Base-by-base conservation (phyloP, 1,140 invertebrate genomes). In the Bombus impatiens region DNA sequence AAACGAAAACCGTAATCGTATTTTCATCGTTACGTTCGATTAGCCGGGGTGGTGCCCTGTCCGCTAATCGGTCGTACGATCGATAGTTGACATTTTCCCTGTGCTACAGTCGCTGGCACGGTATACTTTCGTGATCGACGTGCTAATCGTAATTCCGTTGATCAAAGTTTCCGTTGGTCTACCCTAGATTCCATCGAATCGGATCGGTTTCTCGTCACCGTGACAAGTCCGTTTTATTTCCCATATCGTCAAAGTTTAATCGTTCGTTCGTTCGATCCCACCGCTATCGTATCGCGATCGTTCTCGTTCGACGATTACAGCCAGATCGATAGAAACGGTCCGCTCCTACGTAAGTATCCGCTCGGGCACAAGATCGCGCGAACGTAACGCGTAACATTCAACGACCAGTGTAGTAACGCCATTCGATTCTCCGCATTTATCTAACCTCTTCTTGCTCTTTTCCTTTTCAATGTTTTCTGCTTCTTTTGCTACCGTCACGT, bases 401-500 rank as follows among this genome's bases (percentile, higher is more conserved):
- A 10, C 40, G 37, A 78, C 57, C 40, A 1, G 10, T 28, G 25
- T 10, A 32, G 32, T 10, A 62, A 74, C 68, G 8, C 57, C 22
- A 2, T 80, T 53, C 32, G 12, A 37, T 72, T 32, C n/a, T 15
- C 47, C 47, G 32, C 35, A 12, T 72, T 53, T 32, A 42, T 28
- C 44, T 15, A 15, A 47, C 44, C 32, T 40, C 82, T 86, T 79
- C 62, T 77, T 62, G 13, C 62, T 57, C n/a, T 47, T 53, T 22
- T 53, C 40, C 53, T 68, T 37, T 42, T 80, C 59, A 0, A 59
- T 75, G 22, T 68, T 86, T 89, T 86, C 79, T 83, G 87, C 71
- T 89, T 75, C 35, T 82, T 84, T 87, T 84, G 75, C 10, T 62
- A 42, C 80, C 90, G 90, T 91, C 87, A 90, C 90, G 90, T 91